Evolutionary conservation across 2,113 vertebrate genomes (phyloP), one percentile per base, ranked within the genome.

Genomic region (Athene noctua): DNA sequence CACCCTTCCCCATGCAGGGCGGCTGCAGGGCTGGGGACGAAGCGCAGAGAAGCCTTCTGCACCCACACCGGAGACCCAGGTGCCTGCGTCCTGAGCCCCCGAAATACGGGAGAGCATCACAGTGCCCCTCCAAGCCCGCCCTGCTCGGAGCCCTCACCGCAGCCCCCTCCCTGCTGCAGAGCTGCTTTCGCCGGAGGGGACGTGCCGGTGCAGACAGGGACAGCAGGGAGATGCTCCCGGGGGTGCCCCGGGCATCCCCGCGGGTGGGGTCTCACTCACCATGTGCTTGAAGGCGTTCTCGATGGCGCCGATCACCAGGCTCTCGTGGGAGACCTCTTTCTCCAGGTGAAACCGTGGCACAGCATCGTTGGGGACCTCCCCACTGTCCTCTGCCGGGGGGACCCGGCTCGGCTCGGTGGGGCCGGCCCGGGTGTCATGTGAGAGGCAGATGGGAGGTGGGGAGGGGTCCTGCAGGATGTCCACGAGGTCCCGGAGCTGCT

Each of bases 281-380:
- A 99, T 99, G 97, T 98, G 98, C 96, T 98, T 98, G 94, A 99
- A 99, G 93, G 99, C 99, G 0, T 98, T 99, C 97, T 99, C 99
- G 34, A 99, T 99, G 94, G 99, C 99, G 2, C 99, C 99, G 13
- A 99, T 98, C 73, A 99, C 98, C 92, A 99, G 98, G 84, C 98
- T 99, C 93, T 99, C 99, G 2, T 99, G 96, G 83, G 98, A 99
- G 66, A 99, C 98, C 4, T 96, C 98, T 93, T 99, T 99, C 98
- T 99, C 99, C 95, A 99, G 98, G 97, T 99, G 98, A 84, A 98
- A 99, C 55, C 98, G 98, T 3, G 99, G 96, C 13, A 98, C 55
- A 3, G 98, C 97, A 70, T 98, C 98, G 0, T 79, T 97, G 70
- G 97, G 94, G 3, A 98, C 97, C 15, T 98, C 98, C 7, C 91